These are phyloP conservation scores for Pteropus rufus DNA, from an alignment of 2,797 vertebrate species.

Conservation along the genomic window DNA sequence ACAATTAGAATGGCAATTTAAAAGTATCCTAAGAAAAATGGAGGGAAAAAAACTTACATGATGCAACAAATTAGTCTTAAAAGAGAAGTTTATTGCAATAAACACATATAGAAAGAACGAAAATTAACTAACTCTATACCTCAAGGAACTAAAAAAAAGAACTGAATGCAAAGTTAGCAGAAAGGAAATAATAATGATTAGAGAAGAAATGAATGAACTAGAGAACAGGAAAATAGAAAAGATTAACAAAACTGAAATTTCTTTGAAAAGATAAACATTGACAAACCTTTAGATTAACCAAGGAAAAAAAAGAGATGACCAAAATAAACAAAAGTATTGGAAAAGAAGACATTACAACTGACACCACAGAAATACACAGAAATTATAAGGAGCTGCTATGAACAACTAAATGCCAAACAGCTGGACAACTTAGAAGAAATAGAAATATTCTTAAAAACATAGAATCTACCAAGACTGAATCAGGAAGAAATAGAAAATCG, in stretches of 20 bases:
- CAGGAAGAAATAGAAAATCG: background rate
- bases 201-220: too few relatives aligned
- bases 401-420: background rate
- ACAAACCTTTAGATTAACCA: background rate
- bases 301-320: background rate
- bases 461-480: background rate
- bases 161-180: background rate
- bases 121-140: background rate
- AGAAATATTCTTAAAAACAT: background rate
- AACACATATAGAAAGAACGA: too few relatives aligned
- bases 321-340: too few relatives aligned
- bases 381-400: background rate
- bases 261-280: background rate
- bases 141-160: background rate
- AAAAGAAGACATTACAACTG: too few relatives aligned
- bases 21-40: too few relatives aligned
- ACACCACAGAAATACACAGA: too few relatives aligned
- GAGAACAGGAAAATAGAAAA: background rate
- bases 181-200: background rate
- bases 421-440: background rate
- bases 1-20: too few relatives aligned
- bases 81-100: too few relatives aligned
- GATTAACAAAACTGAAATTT: background rate
- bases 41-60: too few relatives aligned
- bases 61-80: too few relatives aligned